Conservation (phyloP, 2,797 vertebrate species). For the Phrynocephalus vlangalii region DNA sequence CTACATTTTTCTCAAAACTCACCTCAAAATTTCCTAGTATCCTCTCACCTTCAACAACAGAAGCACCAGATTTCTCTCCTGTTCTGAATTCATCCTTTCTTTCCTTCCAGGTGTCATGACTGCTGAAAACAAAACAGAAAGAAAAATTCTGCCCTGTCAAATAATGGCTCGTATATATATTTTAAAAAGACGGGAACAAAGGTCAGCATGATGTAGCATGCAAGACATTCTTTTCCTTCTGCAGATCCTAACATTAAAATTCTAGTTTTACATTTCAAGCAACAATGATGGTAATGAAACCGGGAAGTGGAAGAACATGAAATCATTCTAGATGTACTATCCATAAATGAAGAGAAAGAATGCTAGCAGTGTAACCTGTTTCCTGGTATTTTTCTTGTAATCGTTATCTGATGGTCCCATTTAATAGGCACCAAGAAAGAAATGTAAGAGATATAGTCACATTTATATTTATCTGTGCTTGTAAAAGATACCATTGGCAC, state of each 20-base stretch:
- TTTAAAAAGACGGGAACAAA: background rate
- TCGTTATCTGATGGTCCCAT: conserved; percentile 27
- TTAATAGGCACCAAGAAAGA: conserved; percentile 17
- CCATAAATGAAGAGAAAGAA: conserved; percentile 28
- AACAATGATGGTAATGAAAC: conserved; percentile 57
- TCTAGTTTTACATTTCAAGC: conserved; percentile 52
- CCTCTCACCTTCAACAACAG: background rate
- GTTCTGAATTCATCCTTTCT: conserved; percentile 1
- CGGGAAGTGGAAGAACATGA: conserved; percentile 50
- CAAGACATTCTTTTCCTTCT: conserved; percentile 12
- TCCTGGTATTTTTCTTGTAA: conserved; percentile 45
- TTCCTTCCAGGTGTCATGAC: background rate
- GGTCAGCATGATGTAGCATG: conserved; percentile 26
- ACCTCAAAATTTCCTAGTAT: background rate
- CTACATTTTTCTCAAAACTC: background rate
- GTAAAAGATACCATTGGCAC: conserved; percentile 16
- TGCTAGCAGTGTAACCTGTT: conserved; percentile 30
- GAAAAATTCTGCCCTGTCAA: conserved; percentile 40
- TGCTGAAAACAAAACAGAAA: conserved; percentile 6
- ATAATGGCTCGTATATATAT: background rate
- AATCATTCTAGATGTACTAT: conserved; percentile 49
- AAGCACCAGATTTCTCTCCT: background rate
- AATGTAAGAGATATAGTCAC: conserved; percentile 30
- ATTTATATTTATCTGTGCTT: conserved; percentile 42
- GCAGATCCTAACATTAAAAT: conserved; percentile 48